These are phyloP conservation scores for Drosophila tristis DNA, from an alignment of 1,140 invertebrate species.

Conservation along the genomic window DNA sequence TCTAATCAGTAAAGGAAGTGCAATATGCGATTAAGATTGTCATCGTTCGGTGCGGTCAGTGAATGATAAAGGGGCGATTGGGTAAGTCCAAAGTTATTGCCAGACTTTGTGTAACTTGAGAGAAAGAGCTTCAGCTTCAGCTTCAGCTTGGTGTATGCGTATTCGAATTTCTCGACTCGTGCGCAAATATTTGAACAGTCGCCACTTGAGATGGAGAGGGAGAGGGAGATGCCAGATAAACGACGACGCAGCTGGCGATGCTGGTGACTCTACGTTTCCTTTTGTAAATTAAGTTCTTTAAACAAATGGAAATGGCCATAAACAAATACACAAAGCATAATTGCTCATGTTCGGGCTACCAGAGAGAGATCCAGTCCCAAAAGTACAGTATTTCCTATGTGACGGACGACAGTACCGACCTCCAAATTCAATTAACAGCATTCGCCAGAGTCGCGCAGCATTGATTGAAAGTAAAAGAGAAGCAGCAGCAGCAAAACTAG, in stretches of 20 bases:
- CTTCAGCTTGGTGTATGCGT: neutral
- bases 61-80: no score
- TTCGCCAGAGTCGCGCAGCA: conserved; percentile 8
- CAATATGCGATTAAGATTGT: no score
- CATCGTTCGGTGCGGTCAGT: no score
- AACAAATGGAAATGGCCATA: conserved; percentile 73
- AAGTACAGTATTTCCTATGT: conserved; percentile 4
- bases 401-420: conserved; percentile 37
- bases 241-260: conserved; percentile 14
- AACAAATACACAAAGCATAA: conserved; percentile 74
- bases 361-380: conserved; percentile 9
- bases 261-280: conserved; percentile 44
- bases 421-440: conserved; percentile 73
- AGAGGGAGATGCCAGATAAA: neutral
- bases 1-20: no score
- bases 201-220: conserved; percentile 7
- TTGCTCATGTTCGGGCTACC: conserved; percentile 56
- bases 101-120: conserved; percentile 21
- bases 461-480: conserved; percentile 35
- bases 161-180: conserved; percentile 36
- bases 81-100: neutral
- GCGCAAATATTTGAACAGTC: conserved; percentile 61
- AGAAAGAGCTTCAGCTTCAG: neutral
- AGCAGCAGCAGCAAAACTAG: conserved; percentile 11
- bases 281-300: conserved; percentile 63